phyloP scores from a whole-genome alignment of 2,797 vertebrate genomes.

The Lophius americanus region DNA sequence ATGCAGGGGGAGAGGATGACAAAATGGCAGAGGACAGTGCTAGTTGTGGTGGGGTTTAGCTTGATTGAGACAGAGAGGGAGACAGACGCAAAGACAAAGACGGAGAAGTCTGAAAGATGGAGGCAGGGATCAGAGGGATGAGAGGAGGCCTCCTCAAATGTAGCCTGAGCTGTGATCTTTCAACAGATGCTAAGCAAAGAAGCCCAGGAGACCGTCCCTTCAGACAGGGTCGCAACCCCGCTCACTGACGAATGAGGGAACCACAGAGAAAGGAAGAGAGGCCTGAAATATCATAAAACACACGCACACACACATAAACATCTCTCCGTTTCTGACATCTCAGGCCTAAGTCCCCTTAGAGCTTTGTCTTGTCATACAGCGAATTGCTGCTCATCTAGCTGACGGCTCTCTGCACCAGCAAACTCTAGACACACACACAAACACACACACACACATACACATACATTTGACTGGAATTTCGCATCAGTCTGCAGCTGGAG shows the following conservation, averaged over 20 bases:
- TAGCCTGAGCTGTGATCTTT: conserved; percentile 78
- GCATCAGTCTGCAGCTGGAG: conserved; percentile 75
- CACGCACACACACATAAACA: conserved; percentile 28
- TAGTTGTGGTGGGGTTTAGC: conserved; percentile 31
- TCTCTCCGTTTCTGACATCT: conserved; percentile 57
- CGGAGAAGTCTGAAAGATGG: conserved; percentile 1
- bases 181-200: conserved; percentile 72
- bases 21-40: conserved; percentile 54
- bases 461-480: conserved; percentile 34
- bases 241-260: conserved; percentile 76
- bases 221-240: conserved; percentile 79
- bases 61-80: conserved; percentile 48
- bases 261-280: conserved; percentile 64
- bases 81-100: conserved; percentile 40
- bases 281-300: conserved; percentile 54
- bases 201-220: conserved; percentile 72
- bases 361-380: conserved; percentile 69
- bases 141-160: conserved; percentile 73
- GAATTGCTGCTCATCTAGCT: conserved; percentile 75
- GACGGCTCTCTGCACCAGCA: conserved; percentile 57
- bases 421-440: conserved; percentile 48
- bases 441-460: conserved; percentile 18
- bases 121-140: conserved; percentile 63
- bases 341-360: conserved; percentile 68
- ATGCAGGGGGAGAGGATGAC: conserved; percentile 48